These are phyloP conservation scores for Amphipyra berbera DNA, from an alignment of 2,888 invertebrate species.

Conservation along the genomic window DNA sequence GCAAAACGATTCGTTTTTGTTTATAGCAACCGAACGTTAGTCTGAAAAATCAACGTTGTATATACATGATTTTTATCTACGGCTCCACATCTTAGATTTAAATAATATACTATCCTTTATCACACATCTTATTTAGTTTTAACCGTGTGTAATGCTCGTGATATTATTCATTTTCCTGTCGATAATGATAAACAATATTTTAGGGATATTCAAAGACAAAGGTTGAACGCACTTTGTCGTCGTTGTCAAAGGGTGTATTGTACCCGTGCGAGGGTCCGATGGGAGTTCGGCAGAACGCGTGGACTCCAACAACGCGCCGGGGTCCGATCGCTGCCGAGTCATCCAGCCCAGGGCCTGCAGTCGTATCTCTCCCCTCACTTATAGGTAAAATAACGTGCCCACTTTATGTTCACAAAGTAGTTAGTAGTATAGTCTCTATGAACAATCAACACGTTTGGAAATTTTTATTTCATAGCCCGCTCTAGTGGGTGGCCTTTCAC, in stretches of 20 bases:
- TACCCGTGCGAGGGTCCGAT: slow-evolving; percentile 74
- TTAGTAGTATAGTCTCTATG: neutral
- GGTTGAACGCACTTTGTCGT: slow-evolving; percentile 63
- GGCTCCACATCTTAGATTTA: too few relatives aligned
- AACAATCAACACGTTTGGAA: neutral
- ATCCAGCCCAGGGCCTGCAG: slow-evolving; percentile 96
- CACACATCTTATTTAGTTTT: too few relatives aligned
- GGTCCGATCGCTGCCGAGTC: slow-evolving; percentile 97
- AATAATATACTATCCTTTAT: too few relatives aligned
- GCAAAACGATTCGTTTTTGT: too few relatives aligned
- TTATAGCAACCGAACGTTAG: too few relatives aligned
- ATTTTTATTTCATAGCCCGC: too few relatives aligned
- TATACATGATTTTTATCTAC: too few relatives aligned
- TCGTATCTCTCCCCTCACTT: slow-evolving; percentile 94
- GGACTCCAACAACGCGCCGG: slow-evolving; percentile 96
- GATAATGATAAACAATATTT: slow-evolving; percentile 26
- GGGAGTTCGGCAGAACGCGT: slow-evolving; percentile 95
- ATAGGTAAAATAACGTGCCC: slow-evolving; percentile 90
- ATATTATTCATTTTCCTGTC: too few relatives aligned
- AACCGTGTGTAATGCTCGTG: too few relatives aligned
- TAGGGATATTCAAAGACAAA: slow-evolving; percentile 26
- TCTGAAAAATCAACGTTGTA: too few relatives aligned
- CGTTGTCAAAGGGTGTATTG: slow-evolving; percentile 64
- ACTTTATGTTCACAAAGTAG: neutral
- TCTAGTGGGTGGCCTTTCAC: too few relatives aligned